A percentile compares a stretch with the other conserved stretches of the same genome.
Conservation (phyloP, 2,113 vertebrate species). For the Macquaria ambigua region DNA sequence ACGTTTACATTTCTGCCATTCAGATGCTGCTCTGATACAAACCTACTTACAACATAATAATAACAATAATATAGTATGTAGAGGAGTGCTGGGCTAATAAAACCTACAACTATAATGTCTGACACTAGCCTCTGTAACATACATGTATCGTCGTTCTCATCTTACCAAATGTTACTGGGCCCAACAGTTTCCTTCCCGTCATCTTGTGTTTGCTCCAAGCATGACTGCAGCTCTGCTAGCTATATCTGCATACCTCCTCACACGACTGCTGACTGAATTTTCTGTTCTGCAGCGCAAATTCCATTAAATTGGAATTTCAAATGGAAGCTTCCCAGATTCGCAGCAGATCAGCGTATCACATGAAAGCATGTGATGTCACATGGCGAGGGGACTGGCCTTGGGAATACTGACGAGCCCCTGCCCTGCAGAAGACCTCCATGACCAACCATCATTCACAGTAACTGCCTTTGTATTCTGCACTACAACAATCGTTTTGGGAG, state of each 20-base stretch:
- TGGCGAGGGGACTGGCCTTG: constrained; percentile 72
- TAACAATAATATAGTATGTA: not conserved
- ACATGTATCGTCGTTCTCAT: not conserved
- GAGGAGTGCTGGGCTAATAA: not conserved
- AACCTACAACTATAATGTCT: not conserved
- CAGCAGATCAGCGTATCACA: constrained; percentile 85
- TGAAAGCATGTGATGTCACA: constrained; percentile 90
- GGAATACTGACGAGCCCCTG: constrained; percentile 61
- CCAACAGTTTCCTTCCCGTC: constrained; percentile 51
- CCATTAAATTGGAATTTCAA: constrained; percentile 85
- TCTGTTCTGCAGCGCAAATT: constrained; percentile 82
- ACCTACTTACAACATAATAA: not conserved
- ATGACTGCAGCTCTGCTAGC: constrained; percentile 53
- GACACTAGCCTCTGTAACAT: not conserved
- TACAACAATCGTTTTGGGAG: not conserved
- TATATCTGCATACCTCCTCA: constrained; percentile 69
- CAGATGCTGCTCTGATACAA: not conserved
- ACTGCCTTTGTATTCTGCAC: constrained; percentile 41
- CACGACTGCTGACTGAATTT: constrained; percentile 78
- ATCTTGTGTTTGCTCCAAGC: constrained; percentile 57
- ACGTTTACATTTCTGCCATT: not conserved
- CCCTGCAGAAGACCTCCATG: constrained; percentile 52
- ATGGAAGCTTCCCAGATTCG: constrained; percentile 83
- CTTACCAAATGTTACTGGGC: constrained; percentile 69
- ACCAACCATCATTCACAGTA: constrained; percentile 28